Conservation (phyloP, 2,113 vertebrate genomes). For the western clawed frog (Xenopus tropicalis) region DNA sequence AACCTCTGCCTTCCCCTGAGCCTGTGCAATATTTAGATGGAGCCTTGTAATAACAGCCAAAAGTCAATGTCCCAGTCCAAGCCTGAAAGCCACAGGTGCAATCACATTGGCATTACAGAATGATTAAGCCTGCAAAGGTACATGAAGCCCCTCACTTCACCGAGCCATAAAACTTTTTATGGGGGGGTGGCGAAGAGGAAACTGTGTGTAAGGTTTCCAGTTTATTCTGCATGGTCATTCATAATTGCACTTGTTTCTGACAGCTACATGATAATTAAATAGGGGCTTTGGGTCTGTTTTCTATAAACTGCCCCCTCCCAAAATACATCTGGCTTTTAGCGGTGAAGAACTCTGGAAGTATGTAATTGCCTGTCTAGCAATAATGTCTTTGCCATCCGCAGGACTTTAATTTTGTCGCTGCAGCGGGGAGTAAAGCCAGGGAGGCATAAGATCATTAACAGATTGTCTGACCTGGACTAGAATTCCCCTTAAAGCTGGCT, state of each 20-base stretch:
- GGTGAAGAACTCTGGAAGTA: constrained; percentile 49
- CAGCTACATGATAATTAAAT: constrained; percentile 58
- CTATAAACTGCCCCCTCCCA: constrained; percentile 46
- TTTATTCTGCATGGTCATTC: constrained; percentile 56
- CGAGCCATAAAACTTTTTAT: constrained; percentile 54
- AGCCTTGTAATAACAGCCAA: constrained; percentile 46
- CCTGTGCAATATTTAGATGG: constrained; percentile 32
- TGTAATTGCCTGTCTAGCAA: constrained; percentile 54
- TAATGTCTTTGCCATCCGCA: constrained; percentile 48
- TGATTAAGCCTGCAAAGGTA: constrained; percentile 57
- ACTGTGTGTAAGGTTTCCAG: constrained; percentile 49
- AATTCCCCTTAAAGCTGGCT: constrained; percentile 37
- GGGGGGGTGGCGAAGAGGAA: constrained; percentile 45
- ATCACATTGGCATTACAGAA: constrained; percentile 59
- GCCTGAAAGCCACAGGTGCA: constrained; percentile 67
- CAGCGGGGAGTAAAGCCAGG: constrained; percentile 52
- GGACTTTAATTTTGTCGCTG: constrained; percentile 56
- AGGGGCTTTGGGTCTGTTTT: constrained; percentile 58
- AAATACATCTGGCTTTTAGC: constrained; percentile 51
- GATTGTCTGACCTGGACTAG: constrained; percentile 40
- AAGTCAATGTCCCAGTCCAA: constrained; percentile 25
- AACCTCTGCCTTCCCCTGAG: constrained; percentile 27
- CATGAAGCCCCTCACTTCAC: constrained; percentile 58
- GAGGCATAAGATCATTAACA: constrained; percentile 57
- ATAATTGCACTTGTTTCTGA: constrained; percentile 58